Base-by-base conservation (phyloP, 2,797 vertebrate genomes). In the Chlorospingus semifuscus region DNA sequence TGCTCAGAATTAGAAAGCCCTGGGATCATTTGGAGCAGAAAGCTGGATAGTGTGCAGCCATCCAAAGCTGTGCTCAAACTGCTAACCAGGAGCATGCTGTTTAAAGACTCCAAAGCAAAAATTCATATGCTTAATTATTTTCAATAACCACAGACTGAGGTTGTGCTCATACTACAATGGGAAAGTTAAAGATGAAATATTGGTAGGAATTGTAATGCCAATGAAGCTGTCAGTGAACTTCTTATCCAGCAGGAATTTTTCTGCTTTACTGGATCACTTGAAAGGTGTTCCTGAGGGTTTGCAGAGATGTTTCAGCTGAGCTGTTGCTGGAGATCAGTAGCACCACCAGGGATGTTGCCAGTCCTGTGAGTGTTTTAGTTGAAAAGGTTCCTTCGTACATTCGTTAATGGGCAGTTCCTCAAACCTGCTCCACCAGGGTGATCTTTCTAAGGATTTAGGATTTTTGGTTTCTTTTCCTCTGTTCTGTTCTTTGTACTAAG, bases 311-410 rank as follows among this genome's bases (percentile, higher is more conserved):
- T 87, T 83, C 76, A 21, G 69, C 66, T 87, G 87, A 75, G 75
- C 75, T 92, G 53, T 87, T 61, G 77, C n/a, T 94, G 91, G 89
- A 94, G 93, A 82, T 88, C 88, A 89, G 66, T 3, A 63, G 85
- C 66, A 63, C 59, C 53, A 94, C 23, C 20, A 44, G 81, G 23
- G 79, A 37, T 55, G 60, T 15, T 91, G 72, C 82, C 21, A 11
- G 76, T 55, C 76, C 61, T 53, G 56, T 5, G 68, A n/a, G 57
- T 29, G 61, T 18, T 93, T 42, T 22, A 24, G 36, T 63, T 64
- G 30, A 74, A 87, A 83, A 90, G 2, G 17, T 88, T 93, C 83
- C 55, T 34, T 41, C 12, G 1, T 26, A 8, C 5, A 12, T 76
- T 92, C 20, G 6, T 93, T 78, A 79, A 49, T 9, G 50, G 52